These are phyloP conservation scores for Xylocampa areola DNA, from an alignment of 2,888 invertebrate genomes.

Conservation along the genomic window DNA sequence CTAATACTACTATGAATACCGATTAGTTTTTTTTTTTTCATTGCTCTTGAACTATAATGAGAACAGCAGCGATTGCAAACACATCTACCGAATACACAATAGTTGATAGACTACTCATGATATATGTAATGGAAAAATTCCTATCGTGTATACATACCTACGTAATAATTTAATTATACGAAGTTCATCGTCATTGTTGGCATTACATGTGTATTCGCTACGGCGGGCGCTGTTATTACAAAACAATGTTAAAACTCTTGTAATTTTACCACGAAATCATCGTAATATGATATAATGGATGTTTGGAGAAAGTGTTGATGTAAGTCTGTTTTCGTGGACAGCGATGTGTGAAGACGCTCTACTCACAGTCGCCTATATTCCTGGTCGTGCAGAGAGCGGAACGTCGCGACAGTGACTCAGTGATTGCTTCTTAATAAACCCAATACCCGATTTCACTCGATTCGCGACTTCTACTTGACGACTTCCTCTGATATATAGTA, in stretches of 20 bases:
- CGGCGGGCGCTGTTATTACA: slow-evolving; percentile 45
- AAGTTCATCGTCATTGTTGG: slow-evolving; percentile 29
- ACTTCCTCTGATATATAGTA: too few relatives aligned
- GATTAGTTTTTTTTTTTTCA: slow-evolving; percentile 37
- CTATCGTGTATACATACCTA: not conserved
- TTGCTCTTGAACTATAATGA: slow-evolving; percentile 16
- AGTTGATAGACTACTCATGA: slow-evolving; percentile 12
- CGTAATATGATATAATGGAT: slow-evolving; percentile 62
- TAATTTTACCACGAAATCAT: slow-evolving; percentile 59
- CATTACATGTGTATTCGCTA: slow-evolving; percentile 41
- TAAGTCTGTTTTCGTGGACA: slow-evolving; percentile 60
- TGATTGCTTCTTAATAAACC: slow-evolving; percentile 34
- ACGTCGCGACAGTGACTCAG: slow-evolving; percentile 35
- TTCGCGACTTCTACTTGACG: too few relatives aligned
- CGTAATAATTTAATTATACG: slow-evolving; percentile 46
- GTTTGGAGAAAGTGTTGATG: slow-evolving; percentile 66
- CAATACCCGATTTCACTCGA: slow-evolving; percentile 40
- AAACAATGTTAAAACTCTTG: slow-evolving; percentile 46
- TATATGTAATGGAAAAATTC: slow-evolving; percentile 28
- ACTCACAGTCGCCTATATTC: slow-evolving; percentile 41
- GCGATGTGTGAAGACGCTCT: slow-evolving; percentile 44
- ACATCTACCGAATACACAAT: slow-evolving; percentile 27
- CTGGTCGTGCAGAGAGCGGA: slow-evolving; percentile 63
- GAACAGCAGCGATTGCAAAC: slow-evolving; percentile 12
- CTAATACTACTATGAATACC: slow-evolving; percentile 27